Percentiles rank a stretch among this genome's conserved stretches.
Conservation (phyloP, 2,888 invertebrate species). For the Patella depressa region DNA sequence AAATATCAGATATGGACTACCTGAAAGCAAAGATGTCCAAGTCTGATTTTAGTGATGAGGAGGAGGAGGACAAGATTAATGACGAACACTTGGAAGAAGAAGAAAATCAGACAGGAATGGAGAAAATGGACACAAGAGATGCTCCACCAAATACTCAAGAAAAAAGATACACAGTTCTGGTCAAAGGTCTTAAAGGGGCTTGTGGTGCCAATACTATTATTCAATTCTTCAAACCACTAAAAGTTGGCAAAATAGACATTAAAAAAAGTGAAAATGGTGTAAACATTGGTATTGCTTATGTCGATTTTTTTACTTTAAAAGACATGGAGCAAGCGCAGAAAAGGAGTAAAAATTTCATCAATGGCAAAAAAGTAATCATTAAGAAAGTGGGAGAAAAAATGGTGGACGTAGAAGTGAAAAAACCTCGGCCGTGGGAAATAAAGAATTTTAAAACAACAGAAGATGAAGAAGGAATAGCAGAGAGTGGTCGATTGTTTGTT, state of each 20-base stretch:
- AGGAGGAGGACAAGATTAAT: conserved; percentile 45
- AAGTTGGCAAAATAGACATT: conserved; percentile 1
- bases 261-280: background rate
- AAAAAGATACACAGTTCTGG: conserved; percentile 74
- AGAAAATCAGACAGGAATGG: background rate
- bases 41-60: conserved; percentile 38
- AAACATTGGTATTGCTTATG: conserved; percentile 82
- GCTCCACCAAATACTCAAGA: conserved; percentile 26
- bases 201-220: conserved; percentile 76
- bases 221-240: background rate
- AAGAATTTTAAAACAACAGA: conserved; percentile 41
- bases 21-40: conserved; percentile 54
- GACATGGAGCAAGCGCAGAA: conserved; percentile 84
- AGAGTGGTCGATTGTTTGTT: conserved; percentile 88
- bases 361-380: conserved; percentile 60
- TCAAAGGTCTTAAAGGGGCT: conserved; percentile 83
- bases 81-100: conserved; percentile 22
- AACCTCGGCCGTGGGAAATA: conserved; percentile 54
- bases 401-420: conserved; percentile 26
- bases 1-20: conserved; percentile 43
- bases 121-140: conserved; percentile 19
- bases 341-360: conserved; percentile 88
- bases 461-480: conserved; percentile 32
- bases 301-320: conserved; percentile 88
- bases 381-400: conserved; percentile 51